A percentile compares a stretch with the other conserved stretches of the same genome.
These are phyloP conservation scores for Seriola dumerili DNA, from an alignment of 2,113 vertebrate species.

Conservation along the genomic window DNA sequence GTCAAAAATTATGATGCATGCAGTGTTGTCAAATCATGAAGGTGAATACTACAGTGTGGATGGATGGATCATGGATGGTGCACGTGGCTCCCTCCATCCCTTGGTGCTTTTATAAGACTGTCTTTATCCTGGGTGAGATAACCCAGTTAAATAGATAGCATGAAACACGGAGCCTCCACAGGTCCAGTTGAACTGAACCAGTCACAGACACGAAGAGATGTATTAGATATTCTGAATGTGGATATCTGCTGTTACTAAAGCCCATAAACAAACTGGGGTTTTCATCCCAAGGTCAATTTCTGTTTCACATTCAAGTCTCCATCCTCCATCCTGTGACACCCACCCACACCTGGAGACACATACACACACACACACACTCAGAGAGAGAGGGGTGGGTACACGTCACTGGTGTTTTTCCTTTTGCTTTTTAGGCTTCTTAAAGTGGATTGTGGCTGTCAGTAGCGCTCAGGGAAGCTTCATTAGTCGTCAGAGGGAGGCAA, in stretches of 20 bases:
- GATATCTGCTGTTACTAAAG: constrained; percentile 6
- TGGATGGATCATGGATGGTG: background rate
- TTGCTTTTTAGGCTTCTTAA: constrained; percentile 62
- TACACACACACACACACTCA: constrained; percentile 1
- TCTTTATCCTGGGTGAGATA: background rate
- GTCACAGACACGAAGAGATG: background rate
- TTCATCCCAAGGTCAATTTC: constrained; percentile 66
- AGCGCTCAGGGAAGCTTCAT: constrained; percentile 75
- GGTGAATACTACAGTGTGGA: constrained; percentile 37
- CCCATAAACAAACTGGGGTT: constrained; percentile 16
- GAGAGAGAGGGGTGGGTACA: constrained; percentile 2
- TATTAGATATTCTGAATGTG: background rate
- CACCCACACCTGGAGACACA: constrained; percentile 62
- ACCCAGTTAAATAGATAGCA: background rate
- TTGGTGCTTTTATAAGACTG: background rate
- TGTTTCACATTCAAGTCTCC: constrained; percentile 40
- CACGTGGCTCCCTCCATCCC: constrained; percentile 2
- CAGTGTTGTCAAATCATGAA: constrained; percentile 33
- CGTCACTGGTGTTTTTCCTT: constrained; percentile 67
- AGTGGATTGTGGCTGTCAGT: constrained; percentile 72
- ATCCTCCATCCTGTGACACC: constrained; percentile 48
- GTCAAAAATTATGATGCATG: constrained; percentile 53
- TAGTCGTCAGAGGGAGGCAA: constrained; percentile 84
- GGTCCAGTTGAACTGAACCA: constrained; percentile 10
- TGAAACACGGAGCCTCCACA: constrained; percentile 6